A percentile compares a stretch with the other conserved stretches of the same genome.
phyloP scores from a whole-genome alignment of 2,797 vertebrate species.

The Peromyscus melanophrys region DNA sequence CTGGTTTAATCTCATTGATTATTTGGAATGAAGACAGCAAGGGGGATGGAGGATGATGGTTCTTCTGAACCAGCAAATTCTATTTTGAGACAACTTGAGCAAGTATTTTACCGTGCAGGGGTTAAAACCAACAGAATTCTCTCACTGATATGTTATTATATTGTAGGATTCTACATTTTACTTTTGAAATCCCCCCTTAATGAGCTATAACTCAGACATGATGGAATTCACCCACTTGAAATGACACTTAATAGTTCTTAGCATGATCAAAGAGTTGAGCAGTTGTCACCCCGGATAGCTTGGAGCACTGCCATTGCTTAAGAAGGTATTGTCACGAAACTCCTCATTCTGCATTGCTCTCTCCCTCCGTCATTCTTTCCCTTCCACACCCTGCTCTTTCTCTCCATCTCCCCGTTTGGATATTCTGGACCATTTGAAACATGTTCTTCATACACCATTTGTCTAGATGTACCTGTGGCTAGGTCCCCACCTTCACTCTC shows the following conservation, averaged over 20 bases:
- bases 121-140: neutral
- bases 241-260: neutral
- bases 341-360: neutral
- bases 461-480: neutral
- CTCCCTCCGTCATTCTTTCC: rapidly evolving
- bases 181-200: neutral
- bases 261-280: neutral
- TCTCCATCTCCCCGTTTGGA: neutral
- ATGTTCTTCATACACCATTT: neutral
- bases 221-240: neutral
- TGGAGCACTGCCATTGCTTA: neutral
- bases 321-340: neutral
- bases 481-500: neutral
- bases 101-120: neutral
- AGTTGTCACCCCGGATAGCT: too few species aligned
- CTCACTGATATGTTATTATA: neutral
- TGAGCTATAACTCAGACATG: neutral
- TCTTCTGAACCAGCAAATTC: neutral
- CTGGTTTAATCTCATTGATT: neutral
- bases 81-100: neutral
- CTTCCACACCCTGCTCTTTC: neutral
- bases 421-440: neutral
- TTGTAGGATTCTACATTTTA: neutral
- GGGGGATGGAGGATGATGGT: rapidly evolving
- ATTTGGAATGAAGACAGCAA: rapidly evolving